These are phyloP conservation scores for Ptychadena robeensis DNA, from an alignment of 2,797 vertebrate species.

Conservation along the genomic window DNA sequence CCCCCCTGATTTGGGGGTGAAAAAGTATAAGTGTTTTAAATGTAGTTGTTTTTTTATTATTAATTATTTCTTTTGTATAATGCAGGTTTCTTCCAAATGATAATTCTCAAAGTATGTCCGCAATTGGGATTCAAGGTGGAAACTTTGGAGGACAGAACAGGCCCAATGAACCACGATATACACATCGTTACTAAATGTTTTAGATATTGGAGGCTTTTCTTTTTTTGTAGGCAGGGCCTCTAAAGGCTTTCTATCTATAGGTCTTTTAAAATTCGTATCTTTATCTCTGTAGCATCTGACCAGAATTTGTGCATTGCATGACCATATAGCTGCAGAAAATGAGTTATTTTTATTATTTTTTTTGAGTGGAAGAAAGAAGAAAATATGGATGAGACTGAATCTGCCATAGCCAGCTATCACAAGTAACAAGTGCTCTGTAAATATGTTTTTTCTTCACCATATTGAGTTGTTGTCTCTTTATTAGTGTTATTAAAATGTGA, in stretches of 20 bases:
- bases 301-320: not conserved
- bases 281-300: not conserved
- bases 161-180: conserved; percentile 64
- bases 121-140: conserved; percentile 80
- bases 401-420: not conserved
- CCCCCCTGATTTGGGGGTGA: too few species aligned
- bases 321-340: not conserved
- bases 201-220: not conserved
- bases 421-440: not conserved
- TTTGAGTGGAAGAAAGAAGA: not conserved
- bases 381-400: not conserved
- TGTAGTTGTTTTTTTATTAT: not conserved
- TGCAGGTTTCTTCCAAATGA: conserved; percentile 84
- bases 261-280: not conserved
- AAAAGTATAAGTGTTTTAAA: too few species aligned
- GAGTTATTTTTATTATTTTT: too few species aligned
- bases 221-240: not conserved
- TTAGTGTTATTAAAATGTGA: not conserved
- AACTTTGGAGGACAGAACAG: conserved; percentile 77
- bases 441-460: not conserved
- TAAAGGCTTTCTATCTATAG: not conserved
- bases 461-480: conserved; percentile 12
- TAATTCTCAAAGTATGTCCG: conserved; percentile 79
- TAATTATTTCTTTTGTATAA: conserved; percentile 56
- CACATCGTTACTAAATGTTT: conserved; percentile 74